Evolutionary conservation across 2,113 vertebrate genomes (phyloP), one percentile per base, ranked within the genome.

Genomic region (Agapornis roseicollis): DNA sequence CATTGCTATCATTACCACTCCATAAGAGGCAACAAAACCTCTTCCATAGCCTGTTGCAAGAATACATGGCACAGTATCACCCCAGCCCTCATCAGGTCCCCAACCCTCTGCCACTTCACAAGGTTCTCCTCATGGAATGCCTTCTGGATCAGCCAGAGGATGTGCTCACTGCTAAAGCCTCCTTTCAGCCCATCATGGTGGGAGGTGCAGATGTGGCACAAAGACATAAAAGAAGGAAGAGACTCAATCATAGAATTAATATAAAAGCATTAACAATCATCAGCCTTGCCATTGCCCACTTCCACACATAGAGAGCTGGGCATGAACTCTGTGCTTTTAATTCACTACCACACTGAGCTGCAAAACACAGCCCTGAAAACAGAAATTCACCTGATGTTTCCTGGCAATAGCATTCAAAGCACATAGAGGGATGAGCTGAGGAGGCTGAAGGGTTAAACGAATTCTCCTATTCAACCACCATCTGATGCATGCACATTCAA

Each of bases 1-100:
- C 6, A 39, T 8, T 0, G 2, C 37, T 19, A 2, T 4, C 1
- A 1, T 6, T 28, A 2, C 19, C 0, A 1, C 13, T 41, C 70
- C 41, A 5, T 3, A 11, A 33, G 28, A 64, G 24, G 11, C n/a
- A 6, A 46, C 0, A 0, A 41, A 53, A 10, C 7, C 14, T 58
- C 53, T 64, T 10, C 42, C 13, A 2, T 3, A 29, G 68, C 56
- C n/a, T 19, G 4, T n/a, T 42, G 29, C 37, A 25, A 76, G 42
- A 6, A 4, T 4, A 5, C 1, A 1, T 4, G 6, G 31, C 18
- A 3, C 23, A 11, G 35, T 10, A 7, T 2, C 1, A 23, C 49
- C 41, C 18, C 3, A 33, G 37, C 17, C 24, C 52, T 20, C 7
- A 0, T 4, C 8, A 9, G 39, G 12, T 18, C 19, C 52, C 33